A percentile compares a stretch with the other conserved stretches of the same genome.
Evolutionary conservation across 2,888 invertebrate genomes (phyloP).

Genomic region (Luperina testacea): DNA sequence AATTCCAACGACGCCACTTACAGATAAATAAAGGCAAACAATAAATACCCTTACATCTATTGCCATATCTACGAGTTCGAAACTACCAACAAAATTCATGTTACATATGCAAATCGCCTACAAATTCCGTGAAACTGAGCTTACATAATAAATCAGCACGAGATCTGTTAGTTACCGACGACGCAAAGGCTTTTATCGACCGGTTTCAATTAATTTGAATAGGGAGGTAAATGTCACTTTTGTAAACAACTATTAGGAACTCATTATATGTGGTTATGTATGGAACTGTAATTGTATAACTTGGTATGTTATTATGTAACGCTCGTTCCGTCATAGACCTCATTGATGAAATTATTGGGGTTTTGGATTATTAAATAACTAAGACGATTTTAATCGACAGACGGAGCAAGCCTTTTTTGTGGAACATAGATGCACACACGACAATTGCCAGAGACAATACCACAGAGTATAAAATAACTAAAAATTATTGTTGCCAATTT

Average conservation of each 20-base stretch:
- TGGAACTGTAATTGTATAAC: background rate
- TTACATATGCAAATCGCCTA: slow-evolving; percentile 71
- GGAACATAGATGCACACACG: too few relatives aligned
- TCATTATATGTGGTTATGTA: slow-evolving; percentile 56
- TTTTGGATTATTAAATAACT: too few relatives aligned
- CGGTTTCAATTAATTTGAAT: slow-evolving; percentile 71
- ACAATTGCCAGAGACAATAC: too few relatives aligned
- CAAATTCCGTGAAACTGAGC: slow-evolving; percentile 70
- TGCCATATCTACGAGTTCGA: slow-evolving; percentile 17
- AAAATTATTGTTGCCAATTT: too few relatives aligned
- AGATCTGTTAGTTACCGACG: slow-evolving; percentile 60
- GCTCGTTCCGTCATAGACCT: too few relatives aligned
- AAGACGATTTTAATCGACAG: too few relatives aligned
- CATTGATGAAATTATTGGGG: too few relatives aligned
- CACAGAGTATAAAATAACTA: too few relatives aligned
- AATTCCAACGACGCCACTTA: background rate
- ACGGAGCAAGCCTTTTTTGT: too few relatives aligned
- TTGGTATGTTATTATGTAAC: background rate
- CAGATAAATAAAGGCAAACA: background rate
- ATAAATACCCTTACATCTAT: slow-evolving; percentile 15
- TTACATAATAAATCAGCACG: slow-evolving; percentile 71
- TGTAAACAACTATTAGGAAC: slow-evolving; percentile 67
- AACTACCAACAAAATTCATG: slow-evolving; percentile 65
- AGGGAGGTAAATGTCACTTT: slow-evolving; percentile 64
- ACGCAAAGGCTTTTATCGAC: slow-evolving; percentile 56